phyloP scores from a whole-genome alignment of 2,797 vertebrate genomes.

The Sebastes vulpes region DNA sequence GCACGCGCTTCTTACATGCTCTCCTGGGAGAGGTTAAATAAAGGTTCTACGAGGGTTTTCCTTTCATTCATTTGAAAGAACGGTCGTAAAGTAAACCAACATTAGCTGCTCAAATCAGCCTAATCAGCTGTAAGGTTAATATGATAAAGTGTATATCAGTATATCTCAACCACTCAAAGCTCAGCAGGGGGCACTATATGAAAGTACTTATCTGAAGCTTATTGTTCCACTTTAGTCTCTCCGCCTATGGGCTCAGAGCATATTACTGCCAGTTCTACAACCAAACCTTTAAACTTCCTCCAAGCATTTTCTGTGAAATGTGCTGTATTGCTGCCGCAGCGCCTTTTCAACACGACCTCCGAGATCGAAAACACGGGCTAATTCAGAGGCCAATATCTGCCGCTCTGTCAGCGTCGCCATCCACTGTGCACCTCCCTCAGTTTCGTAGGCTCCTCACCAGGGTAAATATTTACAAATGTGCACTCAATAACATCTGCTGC shows the following conservation, averaged over 20 bases:
- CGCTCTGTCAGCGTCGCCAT: conserved; percentile 27
- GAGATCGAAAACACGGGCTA: conserved; percentile 39
- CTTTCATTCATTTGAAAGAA: conserved; percentile 30
- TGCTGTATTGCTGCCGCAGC: conserved; percentile 1
- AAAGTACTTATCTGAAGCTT: conserved; percentile 27
- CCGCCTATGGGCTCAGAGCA: conserved; percentile 9
- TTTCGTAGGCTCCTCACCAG: conserved; percentile 52
- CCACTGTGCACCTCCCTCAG: conserved; percentile 40
- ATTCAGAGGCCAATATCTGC: conserved; percentile 55
- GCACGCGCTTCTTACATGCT: conserved; percentile 16
- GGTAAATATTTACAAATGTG: conserved; percentile 83
- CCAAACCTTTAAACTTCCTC: conserved; percentile 39
- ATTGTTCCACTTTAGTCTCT: conserved; percentile 22
- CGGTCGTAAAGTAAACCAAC: conserved; percentile 34
- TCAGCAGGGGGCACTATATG: conserved; percentile 19
- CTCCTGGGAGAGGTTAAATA: conserved; percentile 46
- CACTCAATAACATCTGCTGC: conserved; percentile 75
- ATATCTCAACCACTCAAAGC: conserved; percentile 6
- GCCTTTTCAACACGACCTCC: conserved; percentile 32
- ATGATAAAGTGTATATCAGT: conserved; percentile 15
- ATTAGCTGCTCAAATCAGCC: conserved; percentile 30
- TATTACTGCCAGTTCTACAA: conserved; percentile 26
- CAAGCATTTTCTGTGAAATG: conserved; percentile 26
- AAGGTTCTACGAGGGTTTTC: background rate
- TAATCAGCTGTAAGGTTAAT: conserved; percentile 34